Conservation (phyloP, 53 echinoderm and acorn worm species). For the Pentamera pediparva region DNA sequence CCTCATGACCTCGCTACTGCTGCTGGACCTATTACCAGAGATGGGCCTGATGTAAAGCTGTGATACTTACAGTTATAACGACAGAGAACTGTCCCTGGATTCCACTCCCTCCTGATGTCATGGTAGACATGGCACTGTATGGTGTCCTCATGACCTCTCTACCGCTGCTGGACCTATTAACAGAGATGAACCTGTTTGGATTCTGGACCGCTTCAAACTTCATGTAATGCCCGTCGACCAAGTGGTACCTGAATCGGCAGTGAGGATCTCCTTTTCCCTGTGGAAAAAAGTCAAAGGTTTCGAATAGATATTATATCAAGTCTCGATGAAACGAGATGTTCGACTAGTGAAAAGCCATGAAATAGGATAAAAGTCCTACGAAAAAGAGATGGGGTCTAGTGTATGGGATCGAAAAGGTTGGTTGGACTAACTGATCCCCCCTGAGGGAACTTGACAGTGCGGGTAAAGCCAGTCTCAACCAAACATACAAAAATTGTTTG, state of each 20-base stretch:
- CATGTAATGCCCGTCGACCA: conserved; percentile 58
- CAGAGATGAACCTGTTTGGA: conserved; percentile 83
- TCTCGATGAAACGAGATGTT: too few species aligned
- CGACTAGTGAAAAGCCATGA: too few species aligned
- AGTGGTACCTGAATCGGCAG: conserved; percentile 68
- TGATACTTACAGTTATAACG: conserved; percentile 65
- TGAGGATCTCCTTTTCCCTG: conserved; percentile 94
- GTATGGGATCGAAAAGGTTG: too few species aligned
- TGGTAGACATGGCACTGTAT: conserved; percentile 58
- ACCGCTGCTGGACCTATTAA: conserved; percentile 67
- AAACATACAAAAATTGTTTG: too few species aligned
- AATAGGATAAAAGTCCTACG: too few species aligned
- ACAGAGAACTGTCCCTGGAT: conserved; percentile 76
- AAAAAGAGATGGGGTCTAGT: too few species aligned
- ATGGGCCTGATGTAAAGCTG: neutral
- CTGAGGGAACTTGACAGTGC: too few species aligned
- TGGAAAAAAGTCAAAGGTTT: neutral
- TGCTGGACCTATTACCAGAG: neutral
- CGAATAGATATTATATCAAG: too few species aligned
- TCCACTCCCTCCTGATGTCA: conserved; percentile 59
- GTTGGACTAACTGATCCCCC: too few species aligned
- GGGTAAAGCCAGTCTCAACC: too few species aligned
- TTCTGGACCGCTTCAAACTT: conserved; percentile 91
- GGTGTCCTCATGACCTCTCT: conserved; percentile 63
- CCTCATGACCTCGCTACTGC: neutral